Base-by-base conservation (phyloP, 2,113 vertebrate species). In the Corvus cornix region DNA sequence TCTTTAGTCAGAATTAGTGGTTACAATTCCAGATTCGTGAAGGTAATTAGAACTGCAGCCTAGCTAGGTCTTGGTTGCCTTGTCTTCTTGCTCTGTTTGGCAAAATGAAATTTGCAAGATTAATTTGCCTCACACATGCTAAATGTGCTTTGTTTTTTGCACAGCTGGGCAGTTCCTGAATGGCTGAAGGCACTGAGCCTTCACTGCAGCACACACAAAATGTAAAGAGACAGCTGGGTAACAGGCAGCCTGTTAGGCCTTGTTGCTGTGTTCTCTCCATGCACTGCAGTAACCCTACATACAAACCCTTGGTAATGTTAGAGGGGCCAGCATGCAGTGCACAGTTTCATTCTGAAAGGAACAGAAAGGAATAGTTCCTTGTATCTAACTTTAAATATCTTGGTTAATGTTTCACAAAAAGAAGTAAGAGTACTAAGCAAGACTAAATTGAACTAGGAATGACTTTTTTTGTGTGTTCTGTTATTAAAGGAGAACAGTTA, bases 401-500 rank as follows among this genome's bases (percentile, higher is more conserved):
- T 44, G 24, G 33, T 60, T 84, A 66, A 37, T 66, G 27, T 89
- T 84, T 90, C 70, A 77, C 15, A 69, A 46, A 53, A 76, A 82
- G 13, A 19, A 49, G 33, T 21, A 63, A 72, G 8, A 46, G 15
- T 39, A 46, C 23, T 63, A 56, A 33, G 30, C 10, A 46, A 83
- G 58, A 43, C 27, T 88, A 75, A 78, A 66, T n/a, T 58, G 80
- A 91, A 39, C 56, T 28, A 37, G 13, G 35, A 41, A 83, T 28
- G 35, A 70, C 22, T 24, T 44, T 15, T 24, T 35, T 84, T 49
- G 4, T 10, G 35, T 92, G 12, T 87, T 81, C 39, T 59, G 58
- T 75, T 93, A 93, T 70, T 91, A 79, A 91, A 93, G 53, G 8
- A 51, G 35, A 81, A 67, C 85, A 92, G 86, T 56, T 79, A 21